Conservation (phyloP, 2,888 invertebrate genomes). For the Xanthorhoe designata region DNA sequence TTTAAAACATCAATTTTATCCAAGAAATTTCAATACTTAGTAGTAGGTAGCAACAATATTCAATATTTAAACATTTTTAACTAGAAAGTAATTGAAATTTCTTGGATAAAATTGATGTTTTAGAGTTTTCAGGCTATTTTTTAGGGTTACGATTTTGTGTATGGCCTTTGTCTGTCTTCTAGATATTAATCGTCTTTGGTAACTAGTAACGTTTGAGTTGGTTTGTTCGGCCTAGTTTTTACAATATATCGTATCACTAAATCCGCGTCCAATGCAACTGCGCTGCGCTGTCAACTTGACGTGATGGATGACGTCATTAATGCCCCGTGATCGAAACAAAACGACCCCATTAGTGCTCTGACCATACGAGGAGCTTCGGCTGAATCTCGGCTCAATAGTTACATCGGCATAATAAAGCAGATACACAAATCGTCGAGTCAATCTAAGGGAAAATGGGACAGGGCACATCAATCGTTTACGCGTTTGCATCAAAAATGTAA, state of each 20-base stretch:
- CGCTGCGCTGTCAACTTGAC: conserved; percentile 66
- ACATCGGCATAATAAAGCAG: conserved; percentile 47
- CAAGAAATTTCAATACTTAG: too few species aligned
- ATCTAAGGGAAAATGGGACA: conserved; percentile 62
- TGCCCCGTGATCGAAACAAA: conserved; percentile 65
- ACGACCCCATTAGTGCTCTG: conserved; percentile 59
- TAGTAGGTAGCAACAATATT: too few species aligned
- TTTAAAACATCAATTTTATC: too few species aligned
- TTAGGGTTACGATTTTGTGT: too few species aligned
- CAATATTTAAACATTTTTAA: too few species aligned
- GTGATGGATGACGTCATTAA: conserved; percentile 79
- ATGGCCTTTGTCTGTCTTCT: too few species aligned
- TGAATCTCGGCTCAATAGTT: conserved; percentile 35
- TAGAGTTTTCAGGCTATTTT: too few species aligned
- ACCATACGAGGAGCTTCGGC: conserved; percentile 47
- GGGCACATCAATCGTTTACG: conserved; percentile 73
- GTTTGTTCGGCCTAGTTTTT: conserved; percentile 37
- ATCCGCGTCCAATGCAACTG: conserved; percentile 67
- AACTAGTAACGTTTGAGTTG: conserved; percentile 31
- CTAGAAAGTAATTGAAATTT: too few species aligned
- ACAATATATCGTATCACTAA: conserved; percentile 45
- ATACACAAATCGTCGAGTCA: conserved; percentile 65
- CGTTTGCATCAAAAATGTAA: conserved; percentile 74
- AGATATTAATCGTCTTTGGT: too few species aligned
- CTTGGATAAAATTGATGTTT: too few species aligned